Conservation (phyloP, 2,888 invertebrate genomes). For the Morpho achilles region DNA sequence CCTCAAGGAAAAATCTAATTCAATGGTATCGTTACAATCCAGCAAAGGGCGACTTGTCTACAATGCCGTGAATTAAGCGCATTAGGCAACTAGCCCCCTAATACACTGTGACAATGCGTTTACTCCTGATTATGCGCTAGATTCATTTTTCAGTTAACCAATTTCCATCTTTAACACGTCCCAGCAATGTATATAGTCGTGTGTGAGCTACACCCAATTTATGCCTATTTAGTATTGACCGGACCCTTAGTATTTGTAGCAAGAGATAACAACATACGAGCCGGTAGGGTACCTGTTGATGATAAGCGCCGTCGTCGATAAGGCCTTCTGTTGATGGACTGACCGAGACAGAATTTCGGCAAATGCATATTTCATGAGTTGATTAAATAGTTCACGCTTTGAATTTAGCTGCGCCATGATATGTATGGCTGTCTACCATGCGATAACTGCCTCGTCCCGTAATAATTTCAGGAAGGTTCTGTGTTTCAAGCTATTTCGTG, state of each 20-base stretch:
- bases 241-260: slow-evolving; percentile 66
- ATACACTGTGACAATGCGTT: slow-evolving; percentile 69
- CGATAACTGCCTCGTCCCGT: slow-evolving; percentile 44
- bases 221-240: slow-evolving; percentile 38
- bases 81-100: slow-evolving; percentile 65
- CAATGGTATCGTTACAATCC: slow-evolving; percentile 19
- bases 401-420: slow-evolving; percentile 45
- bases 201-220: slow-evolving; percentile 25
- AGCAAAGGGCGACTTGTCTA: slow-evolving; percentile 47
- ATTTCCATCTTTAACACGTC: slow-evolving; percentile 6
- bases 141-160: slow-evolving; percentile 25
- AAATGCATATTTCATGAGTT: slow-evolving; percentile 77
- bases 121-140: slow-evolving; percentile 48
- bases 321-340: slow-evolving; percentile 69
- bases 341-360: slow-evolving; percentile 70
- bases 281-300: slow-evolving; percentile 75
- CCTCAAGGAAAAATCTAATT: slow-evolving; percentile 14
- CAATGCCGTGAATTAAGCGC: slow-evolving; percentile 73
- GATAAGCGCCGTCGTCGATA: slow-evolving; percentile 76
- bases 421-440: slow-evolving; percentile 40
- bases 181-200: slow-evolving; percentile 32
- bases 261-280: slow-evolving; percentile 75
- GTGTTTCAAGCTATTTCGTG: slow-evolving; percentile 28
- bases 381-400: slow-evolving; percentile 76
- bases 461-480: slow-evolving; percentile 34